A percentile compares a stretch with the other conserved stretches of the same genome.
These are phyloP conservation scores for Muraenolepis orangiensis DNA, from an alignment of 2,797 vertebrate genomes.

Conservation along the genomic window DNA sequence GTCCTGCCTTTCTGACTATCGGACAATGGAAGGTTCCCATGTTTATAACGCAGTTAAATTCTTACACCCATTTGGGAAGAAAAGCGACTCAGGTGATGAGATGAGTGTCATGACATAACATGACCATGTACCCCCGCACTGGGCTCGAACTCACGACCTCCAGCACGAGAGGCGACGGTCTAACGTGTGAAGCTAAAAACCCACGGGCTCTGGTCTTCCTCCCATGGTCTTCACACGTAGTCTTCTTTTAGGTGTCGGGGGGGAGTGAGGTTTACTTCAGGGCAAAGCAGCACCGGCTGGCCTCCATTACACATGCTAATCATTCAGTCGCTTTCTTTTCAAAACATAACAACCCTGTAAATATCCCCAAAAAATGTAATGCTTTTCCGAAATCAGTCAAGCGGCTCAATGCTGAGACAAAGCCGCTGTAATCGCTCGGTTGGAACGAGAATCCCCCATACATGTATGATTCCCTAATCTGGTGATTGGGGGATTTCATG, in stretches of 20 bases:
- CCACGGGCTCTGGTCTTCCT: too few relatives aligned
- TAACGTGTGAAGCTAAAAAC: too few relatives aligned
- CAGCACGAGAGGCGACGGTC: too few relatives aligned
- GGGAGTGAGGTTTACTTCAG: too few relatives aligned
- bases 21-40: background rate
- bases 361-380: too few relatives aligned
- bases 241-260: too few relatives aligned
- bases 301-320: too few relatives aligned
- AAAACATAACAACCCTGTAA: background rate
- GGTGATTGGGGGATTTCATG: background rate
- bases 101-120: background rate
- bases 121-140: too few relatives aligned
- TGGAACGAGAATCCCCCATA: background rate
- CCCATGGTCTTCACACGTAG: too few relatives aligned
- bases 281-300: too few relatives aligned
- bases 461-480: background rate
- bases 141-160: too few relatives aligned
- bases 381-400: background rate
- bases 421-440: background rate
- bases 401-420: background rate
- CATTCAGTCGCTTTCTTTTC: background rate
- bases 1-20: background rate
- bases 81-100: background rate
- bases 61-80: background rate
- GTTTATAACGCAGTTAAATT: background rate